Base-by-base conservation (phyloP, 2,888 invertebrate species). In the Patella pellucida region DNA sequence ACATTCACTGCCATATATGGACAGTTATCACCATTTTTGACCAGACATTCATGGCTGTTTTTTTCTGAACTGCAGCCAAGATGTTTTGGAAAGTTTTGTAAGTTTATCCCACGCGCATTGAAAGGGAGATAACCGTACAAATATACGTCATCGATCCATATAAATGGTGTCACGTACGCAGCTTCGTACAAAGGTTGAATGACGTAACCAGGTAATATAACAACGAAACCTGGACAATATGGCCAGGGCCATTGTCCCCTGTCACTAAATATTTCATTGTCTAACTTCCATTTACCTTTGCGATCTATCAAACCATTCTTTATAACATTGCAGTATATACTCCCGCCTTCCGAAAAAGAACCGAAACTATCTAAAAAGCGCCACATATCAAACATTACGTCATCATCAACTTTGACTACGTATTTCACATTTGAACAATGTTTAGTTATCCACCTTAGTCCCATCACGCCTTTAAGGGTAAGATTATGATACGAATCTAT, bases 401-500 rank as follows among this genome's bases (percentile, higher is more conserved):
- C 85, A 76, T 86, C 86, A 69, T 85, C 85, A 1, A 83, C 81
- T 73, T 86, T 85, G 1, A 86, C 68, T 51, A 81, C 78, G 69
- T 79, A 80, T 52, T 79, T 71, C 16, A 81, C 84, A 71, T 85
- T 81, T 41, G 69, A 56, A 67, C 86, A 86, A 54, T 78, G 71
- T 15, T 78, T 77, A 11, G 82, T 70, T 15, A 85, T 79, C 86
- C 86, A 86, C 51, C 82, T 81, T 56, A 85, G 79, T 9, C 81
- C 86, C 80, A 86, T 78, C 11, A 86, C 81, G 11, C 81, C 84
- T 75, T 86, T 86, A 52, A 81, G 78, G 11, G 85, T 85, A 1
- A 85, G 76, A 76, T 85, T 85, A 70, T 80, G 78, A 71, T 84
- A 83, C 7, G 80, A 76, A 67, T 86, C 86, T 1, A 72, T 69